A percentile compares a stretch with the other conserved stretches of the same genome.
Conservation (phyloP, 2,797 vertebrate species). For the Orientallactaga sibirica region DNA sequence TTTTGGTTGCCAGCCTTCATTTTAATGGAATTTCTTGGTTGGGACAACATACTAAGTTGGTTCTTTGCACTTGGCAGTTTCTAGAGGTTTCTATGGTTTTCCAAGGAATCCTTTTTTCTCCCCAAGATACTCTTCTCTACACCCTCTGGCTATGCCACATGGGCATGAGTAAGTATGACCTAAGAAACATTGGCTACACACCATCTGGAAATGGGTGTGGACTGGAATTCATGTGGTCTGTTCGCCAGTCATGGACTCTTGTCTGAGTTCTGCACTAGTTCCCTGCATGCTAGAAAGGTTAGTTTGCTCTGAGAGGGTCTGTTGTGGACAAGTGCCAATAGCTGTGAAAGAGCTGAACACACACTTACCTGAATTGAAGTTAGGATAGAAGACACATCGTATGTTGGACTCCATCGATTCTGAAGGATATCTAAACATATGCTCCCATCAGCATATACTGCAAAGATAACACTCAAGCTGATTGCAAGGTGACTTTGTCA, state of each 20-base stretch:
- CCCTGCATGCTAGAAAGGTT: not conserved
- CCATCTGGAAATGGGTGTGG: slow-evolving; percentile 22
- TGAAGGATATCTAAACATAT: slow-evolving; percentile 99
- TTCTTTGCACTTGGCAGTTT: slow-evolving; percentile 38
- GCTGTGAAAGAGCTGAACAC: not conserved
- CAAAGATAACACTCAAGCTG: slow-evolving; percentile 76
- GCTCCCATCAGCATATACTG: slow-evolving; percentile 99
- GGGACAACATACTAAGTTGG: not conserved
- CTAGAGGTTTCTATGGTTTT: slow-evolving; percentile 5
- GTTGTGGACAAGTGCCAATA: not conserved
- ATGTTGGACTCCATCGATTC: slow-evolving; percentile 99
- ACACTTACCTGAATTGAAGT: slow-evolving; percentile 97
- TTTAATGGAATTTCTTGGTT: slow-evolving; percentile 8
- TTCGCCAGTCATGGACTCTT: not conserved
- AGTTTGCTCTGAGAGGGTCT: not conserved
- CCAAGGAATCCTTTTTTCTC: slow-evolving; percentile 20
- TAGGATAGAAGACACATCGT: slow-evolving; percentile 99
- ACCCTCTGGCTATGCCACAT: not conserved
- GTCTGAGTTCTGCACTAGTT: not conserved
- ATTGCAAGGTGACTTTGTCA: slow-evolving; percentile 49
- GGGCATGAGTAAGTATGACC: not conserved
- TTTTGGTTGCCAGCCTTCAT: not conserved
- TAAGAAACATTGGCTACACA: slow-evolving; percentile 3
- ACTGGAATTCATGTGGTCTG: not conserved
- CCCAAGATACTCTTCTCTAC: not conserved